These are phyloP conservation scores for Monarcha castaneiventris DNA, from an alignment of 2,113 vertebrate genomes.

Conservation along the genomic window DNA sequence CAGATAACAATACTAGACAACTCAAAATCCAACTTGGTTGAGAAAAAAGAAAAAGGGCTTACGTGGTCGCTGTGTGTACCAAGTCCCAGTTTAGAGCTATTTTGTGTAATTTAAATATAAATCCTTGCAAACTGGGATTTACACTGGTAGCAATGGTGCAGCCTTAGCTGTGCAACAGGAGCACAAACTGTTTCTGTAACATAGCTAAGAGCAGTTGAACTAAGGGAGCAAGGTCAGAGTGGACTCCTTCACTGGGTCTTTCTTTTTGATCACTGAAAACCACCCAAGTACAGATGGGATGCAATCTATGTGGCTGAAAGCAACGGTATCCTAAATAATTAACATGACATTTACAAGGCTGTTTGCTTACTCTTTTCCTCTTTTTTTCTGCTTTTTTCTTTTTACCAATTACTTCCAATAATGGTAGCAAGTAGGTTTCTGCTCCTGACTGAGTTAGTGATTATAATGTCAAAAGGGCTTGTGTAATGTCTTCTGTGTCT, in stretches of 20 bases:
- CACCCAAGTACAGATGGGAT: not conserved
- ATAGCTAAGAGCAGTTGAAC: not conserved
- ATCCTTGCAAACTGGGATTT: not conserved
- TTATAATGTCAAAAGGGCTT: conserved; percentile 71
- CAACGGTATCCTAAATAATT: conserved; percentile 63
- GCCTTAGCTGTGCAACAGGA: not conserved
- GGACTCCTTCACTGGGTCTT: not conserved
- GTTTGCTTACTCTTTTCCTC: conserved; percentile 22
- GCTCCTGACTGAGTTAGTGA: conserved; percentile 67
- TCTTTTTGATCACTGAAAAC: not conserved
- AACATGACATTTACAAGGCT: conserved; percentile 57
- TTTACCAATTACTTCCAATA: conserved; percentile 73
- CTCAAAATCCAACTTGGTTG: not conserved
- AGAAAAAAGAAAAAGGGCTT: not conserved
- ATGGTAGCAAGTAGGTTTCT: conserved; percentile 66
- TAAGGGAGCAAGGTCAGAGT: not conserved
- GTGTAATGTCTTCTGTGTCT: conserved; percentile 70
- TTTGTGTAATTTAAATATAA: not conserved
- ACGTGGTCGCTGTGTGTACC: not conserved
- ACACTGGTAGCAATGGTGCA: not conserved
- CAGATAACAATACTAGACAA: not conserved
- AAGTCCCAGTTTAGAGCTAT: not conserved
- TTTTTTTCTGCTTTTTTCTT: not conserved
- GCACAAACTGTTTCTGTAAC: not conserved
- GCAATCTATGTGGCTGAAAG: not conserved